Base-by-base conservation (phyloP, 2,113 vertebrate species). In the Gadus macrocephalus region DNA sequence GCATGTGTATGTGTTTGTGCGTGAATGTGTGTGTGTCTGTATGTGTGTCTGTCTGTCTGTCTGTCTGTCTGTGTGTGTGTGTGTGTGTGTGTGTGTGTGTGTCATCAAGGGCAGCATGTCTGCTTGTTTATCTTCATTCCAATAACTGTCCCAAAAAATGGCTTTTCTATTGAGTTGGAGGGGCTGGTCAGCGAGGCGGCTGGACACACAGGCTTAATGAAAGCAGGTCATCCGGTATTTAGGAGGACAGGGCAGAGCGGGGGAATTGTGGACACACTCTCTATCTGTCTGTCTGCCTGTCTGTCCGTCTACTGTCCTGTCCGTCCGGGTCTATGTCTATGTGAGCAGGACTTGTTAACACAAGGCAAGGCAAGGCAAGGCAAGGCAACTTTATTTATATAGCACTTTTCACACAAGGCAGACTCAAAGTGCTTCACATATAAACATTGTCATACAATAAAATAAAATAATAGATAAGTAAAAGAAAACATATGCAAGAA, bases 201-300 rank as follows among this genome's bases (percentile, higher is more conserved):
- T 1, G 66, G 66, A 80, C 74, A 78, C 71, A 77, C 35, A 55
- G 79, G 82, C 80, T 82, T 84, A 87, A 72, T 71, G 74, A 87
- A 22, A 86, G 70, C 84, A 85, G 81, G 86, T 88, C 85, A 89
- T 77, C 60, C 56, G 73, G 83, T 82, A 81, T 86, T 87, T 86
- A 82, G 79, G 81, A 78, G 80, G 76, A 73, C 71, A 64, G 68
- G 64, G 71, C 15, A 38, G 65, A 66, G 65, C 15, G 15, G 72
- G 67, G 53, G 8, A 16, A 55, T 5, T 16, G 53, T 16, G 12
- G 42, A 25, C 25, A 19, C 15, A 5, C 12, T 3, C 64, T 3
- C 64, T 8, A 38, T 55, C 56, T 75, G 16, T 15, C 28, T 67
- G 65, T 71, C 20, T 9, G 53, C 64, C n/a, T 15, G n/a, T 19